phyloP scores from a whole-genome alignment of 2,888 invertebrate species.

The Listrodromus nycthemerus region DNA sequence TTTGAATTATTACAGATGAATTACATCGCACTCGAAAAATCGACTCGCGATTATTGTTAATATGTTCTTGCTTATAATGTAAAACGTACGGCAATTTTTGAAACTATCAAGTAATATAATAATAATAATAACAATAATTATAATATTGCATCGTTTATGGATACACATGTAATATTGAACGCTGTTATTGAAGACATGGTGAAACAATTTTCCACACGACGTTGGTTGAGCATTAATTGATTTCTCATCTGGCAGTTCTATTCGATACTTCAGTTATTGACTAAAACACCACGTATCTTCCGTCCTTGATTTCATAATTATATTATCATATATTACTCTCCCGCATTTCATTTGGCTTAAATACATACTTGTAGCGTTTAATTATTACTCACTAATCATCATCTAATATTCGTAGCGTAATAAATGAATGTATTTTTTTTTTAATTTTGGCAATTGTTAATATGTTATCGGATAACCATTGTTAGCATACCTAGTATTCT shows the following conservation, averaged over 20 bases:
- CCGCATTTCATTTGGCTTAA: constrained; percentile 21
- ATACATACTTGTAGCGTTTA: constrained; percentile 53
- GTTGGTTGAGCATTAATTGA: constrained; percentile 80
- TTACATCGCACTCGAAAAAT: no score
- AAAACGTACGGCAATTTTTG: constrained; percentile 49
- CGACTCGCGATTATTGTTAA: neutral
- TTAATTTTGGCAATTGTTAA: constrained; percentile 49
- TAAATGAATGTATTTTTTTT: constrained; percentile 48
- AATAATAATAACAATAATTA: constrained; percentile 64
- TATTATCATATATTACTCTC: constrained; percentile 31
- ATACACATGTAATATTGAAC: constrained; percentile 51
- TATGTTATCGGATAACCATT: constrained; percentile 49
- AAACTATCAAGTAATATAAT: constrained; percentile 52
- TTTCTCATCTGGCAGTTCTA: constrained; percentile 81
- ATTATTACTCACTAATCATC: constrained; percentile 47
- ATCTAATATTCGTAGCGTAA: constrained; percentile 59
- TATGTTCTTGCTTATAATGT: constrained; percentile 42
- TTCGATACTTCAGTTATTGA: constrained; percentile 75
- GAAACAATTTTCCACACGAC: constrained; percentile 68
- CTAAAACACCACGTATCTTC: constrained; percentile 72
- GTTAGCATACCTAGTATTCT: constrained; percentile 60
- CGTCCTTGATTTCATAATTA: constrained; percentile 45
- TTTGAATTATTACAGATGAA: no score
- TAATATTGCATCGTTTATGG: constrained; percentile 61
- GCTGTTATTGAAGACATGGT: constrained; percentile 64